Base-by-base conservation (phyloP, 2,797 vertebrate genomes). In the Lutjanus argentimaculatus region DNA sequence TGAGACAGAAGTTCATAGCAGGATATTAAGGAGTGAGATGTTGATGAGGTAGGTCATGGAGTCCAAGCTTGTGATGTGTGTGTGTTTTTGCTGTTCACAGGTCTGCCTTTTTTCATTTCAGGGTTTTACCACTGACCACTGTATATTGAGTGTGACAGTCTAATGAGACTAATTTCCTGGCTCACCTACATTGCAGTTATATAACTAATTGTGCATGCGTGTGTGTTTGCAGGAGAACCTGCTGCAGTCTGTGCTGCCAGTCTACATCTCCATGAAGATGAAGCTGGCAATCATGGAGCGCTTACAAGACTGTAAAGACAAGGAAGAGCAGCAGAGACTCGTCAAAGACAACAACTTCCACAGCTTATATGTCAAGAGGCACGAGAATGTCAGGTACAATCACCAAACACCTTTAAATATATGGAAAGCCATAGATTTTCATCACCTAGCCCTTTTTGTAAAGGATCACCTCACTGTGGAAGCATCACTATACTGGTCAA, bases 201-300 rank as follows among this genome's bases (percentile, higher is more conserved):
- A n/a, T 80, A 75, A 80, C 63, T 64, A 25, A 67, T 30, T 78
- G 36, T 79, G 72, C 74, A 16, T 70, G 65, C 75, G 49, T 66
- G 8, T 77, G 53, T 79, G 58, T 71, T 76, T 88, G 68, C 87
- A 99, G 99, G 99, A 99, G 94, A 99, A 97, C 88, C 95, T 99
- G 88, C 93, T 99, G 86, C 96, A 99, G 81, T 99, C 99, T 0
- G 98, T 99, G 76, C 92, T 99, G 59, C 98, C 99, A 0, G 98
- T 98, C 67, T 98, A 99, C 88, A 99, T 99, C 80, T 99, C 98
- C 80, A 99, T 99, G 98, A 98, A 98, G 95, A 99, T 99, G 98
- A 99, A 99, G 90, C 90, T 99, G 85, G 95, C 98, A 61, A 99
- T 99, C 92, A 98, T 99, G 76, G 99, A 99, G 80, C 94, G 97